Percentiles rank a stretch among this genome's conserved stretches.
phyloP scores from a whole-genome alignment of 2,113 vertebrate species.

The Micromys minutus region DNA sequence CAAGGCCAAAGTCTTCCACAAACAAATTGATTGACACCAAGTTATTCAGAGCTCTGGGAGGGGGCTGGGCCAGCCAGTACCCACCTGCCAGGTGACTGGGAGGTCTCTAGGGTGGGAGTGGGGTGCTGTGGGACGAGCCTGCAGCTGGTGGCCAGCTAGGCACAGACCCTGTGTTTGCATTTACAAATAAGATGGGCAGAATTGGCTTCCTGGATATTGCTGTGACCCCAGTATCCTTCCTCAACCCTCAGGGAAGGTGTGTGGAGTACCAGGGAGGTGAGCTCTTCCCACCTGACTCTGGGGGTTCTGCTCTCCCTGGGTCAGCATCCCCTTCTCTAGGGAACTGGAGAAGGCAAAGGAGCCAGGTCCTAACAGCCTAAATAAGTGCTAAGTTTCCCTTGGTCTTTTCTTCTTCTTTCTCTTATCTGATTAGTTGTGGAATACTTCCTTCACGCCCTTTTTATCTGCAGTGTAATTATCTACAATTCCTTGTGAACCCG shows the following conservation, averaged over 20 bases:
- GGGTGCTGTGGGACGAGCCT: not conserved
- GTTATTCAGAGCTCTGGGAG: conserved; percentile 23
- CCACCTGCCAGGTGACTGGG: not conserved
- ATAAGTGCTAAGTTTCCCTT: not conserved
- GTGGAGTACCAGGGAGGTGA: not conserved
- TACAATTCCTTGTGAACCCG: not conserved
- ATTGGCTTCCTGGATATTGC: not conserved
- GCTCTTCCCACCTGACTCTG: not conserved
- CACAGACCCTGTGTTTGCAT: conserved; percentile 33
- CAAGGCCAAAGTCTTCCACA: not conserved
- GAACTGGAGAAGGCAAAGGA: not conserved
- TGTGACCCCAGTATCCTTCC: not conserved
- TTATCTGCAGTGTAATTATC: not conserved
- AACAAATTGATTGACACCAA: conserved; percentile 23
- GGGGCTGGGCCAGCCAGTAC: not conserved
- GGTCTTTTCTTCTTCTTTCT: not conserved
- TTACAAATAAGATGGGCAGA: conserved; percentile 43
- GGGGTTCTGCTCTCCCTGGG: not conserved
- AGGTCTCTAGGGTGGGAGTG: not conserved
- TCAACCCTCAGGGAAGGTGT: not conserved
- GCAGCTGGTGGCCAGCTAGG: not conserved
- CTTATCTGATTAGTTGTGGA: not conserved
- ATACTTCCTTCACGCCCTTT: not conserved
- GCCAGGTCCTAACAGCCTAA: not conserved
- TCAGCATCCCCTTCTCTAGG: not conserved